Conservation (phyloP, 2,113 vertebrate genomes). For the Pygoscelis adeliae region DNA sequence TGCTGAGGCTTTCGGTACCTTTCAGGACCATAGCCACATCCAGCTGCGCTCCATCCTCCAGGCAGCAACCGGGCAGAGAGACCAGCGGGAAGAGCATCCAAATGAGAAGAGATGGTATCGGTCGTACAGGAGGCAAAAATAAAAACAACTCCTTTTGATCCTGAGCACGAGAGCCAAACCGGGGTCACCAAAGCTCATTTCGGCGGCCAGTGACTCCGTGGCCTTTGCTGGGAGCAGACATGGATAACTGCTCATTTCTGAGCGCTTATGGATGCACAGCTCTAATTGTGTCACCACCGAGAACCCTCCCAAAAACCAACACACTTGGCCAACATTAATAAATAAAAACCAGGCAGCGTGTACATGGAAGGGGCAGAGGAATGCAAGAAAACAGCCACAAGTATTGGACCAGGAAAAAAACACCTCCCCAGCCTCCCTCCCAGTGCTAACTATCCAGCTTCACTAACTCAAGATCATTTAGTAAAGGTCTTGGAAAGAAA, state of each 20-base stretch:
- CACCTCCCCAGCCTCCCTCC: neutral
- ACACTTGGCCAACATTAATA: neutral
- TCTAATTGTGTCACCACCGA: neutral
- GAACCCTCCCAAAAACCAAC: neutral
- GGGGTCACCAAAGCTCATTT: neutral
- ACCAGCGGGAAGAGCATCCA: neutral
- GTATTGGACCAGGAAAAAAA: neutral
- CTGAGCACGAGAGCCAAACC: neutral
- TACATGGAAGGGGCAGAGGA: neutral
- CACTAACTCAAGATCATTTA: neutral
- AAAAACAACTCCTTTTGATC: neutral
- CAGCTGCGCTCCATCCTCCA: neutral
- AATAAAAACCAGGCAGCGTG: neutral
- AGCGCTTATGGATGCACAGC: neutral
- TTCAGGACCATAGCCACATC: neutral
- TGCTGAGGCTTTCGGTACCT: neutral
- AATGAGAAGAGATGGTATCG: neutral
- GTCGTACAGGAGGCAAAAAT: neutral
- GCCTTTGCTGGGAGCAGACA: neutral
- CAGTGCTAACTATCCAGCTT: neutral
- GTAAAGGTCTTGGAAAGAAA: neutral
- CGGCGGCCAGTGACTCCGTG: neutral
- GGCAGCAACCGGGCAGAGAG: fast-evolving
- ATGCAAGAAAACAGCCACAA: neutral
- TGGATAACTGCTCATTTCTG: neutral